Conservation (phyloP, 1,140 invertebrate species). For the Lepidurus arcticus region DNA sequence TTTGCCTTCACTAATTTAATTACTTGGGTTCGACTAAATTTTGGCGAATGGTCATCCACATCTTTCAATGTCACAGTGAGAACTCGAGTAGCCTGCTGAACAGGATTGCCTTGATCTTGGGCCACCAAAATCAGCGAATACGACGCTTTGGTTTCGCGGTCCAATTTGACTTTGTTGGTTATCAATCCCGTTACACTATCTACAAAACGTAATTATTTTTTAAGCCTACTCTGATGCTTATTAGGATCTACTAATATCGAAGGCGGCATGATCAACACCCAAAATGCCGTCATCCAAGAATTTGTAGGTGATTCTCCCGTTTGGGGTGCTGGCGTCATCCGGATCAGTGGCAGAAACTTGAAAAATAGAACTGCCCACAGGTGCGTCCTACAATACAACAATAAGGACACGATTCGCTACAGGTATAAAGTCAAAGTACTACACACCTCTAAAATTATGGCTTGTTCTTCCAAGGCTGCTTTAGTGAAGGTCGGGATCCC, state of each 20-base stretch:
- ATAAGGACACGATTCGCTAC: conserved; percentile 23
- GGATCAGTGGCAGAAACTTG: conserved; percentile 72
- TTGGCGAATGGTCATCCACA: conserved; percentile 71
- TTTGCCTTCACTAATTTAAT: too few relatives aligned
- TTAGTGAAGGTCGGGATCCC: conserved; percentile 69
- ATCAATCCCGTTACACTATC: conserved; percentile 63
- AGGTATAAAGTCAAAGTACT: conserved; percentile 32
- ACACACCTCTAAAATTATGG: conserved; percentile 61
- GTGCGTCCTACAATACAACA: conserved; percentile 54
- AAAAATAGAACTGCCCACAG: conserved; percentile 65
- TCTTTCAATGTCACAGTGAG: conserved; percentile 63
- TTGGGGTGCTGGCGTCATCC: conserved; percentile 65
- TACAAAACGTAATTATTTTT: conserved; percentile 37
- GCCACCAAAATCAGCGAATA: conserved; percentile 70
- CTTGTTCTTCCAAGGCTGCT: conserved; percentile 61
- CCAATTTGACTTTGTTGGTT: conserved; percentile 59
- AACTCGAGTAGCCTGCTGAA: conserved; percentile 64
- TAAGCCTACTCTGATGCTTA: conserved; percentile 15
- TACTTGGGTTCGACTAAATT: conserved; percentile 62
- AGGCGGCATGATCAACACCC: conserved; percentile 56
- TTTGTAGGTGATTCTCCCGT: conserved; percentile 64
- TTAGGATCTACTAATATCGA: conserved; percentile 54
- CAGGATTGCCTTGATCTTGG: conserved; percentile 64
- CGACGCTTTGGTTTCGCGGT: conserved; percentile 62
- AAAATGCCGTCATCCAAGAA: conserved; percentile 60